Conservation (phyloP, 2,113 vertebrate species). For the Arvicanthis niloticus region DNA sequence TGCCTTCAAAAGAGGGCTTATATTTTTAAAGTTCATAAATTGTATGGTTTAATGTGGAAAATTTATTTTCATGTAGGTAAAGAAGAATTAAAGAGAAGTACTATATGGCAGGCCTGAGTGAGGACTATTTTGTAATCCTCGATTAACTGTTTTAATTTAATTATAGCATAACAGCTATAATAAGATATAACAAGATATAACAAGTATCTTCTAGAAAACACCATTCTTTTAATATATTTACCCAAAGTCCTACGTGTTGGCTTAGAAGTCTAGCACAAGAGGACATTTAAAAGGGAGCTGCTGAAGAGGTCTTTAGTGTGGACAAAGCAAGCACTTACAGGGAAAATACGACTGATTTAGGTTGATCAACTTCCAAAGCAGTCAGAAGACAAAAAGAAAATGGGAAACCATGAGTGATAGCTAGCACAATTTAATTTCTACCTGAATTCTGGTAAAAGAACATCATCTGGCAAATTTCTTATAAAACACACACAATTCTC, state of each 20-base stretch:
- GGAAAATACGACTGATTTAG: slow-evolving; percentile 29
- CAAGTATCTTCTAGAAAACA: slow-evolving; percentile 20
- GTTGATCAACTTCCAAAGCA: slow-evolving; percentile 32
- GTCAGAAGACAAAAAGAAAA: slow-evolving; percentile 45
- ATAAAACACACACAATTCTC: not conserved
- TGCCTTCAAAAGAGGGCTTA: slow-evolving; percentile 55
- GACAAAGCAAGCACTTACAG: slow-evolving; percentile 47
- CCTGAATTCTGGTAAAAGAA: slow-evolving; percentile 46
- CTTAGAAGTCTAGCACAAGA: slow-evolving; percentile 46
- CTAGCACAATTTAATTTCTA: slow-evolving; percentile 64
- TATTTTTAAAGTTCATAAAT: slow-evolving; percentile 37
- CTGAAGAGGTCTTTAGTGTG: not conserved
- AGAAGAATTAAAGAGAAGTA: slow-evolving; percentile 39
- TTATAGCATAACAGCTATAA: not conserved
- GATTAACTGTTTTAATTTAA: slow-evolving; percentile 32
- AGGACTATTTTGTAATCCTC: not conserved
- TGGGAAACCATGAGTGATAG: slow-evolving; percentile 38
- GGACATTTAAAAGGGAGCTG: slow-evolving; percentile 41
- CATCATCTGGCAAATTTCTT: not conserved
- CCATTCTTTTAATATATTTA: slow-evolving; percentile 52
- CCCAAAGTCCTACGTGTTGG: slow-evolving; percentile 7
- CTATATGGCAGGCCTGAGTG: not conserved
- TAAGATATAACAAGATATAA: not conserved
- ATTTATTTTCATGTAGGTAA: slow-evolving; percentile 3
- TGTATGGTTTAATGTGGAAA: not conserved